These are phyloP conservation scores for Rostratula benghalensis DNA, from an alignment of 2,113 vertebrate species.

Conservation along the genomic window DNA sequence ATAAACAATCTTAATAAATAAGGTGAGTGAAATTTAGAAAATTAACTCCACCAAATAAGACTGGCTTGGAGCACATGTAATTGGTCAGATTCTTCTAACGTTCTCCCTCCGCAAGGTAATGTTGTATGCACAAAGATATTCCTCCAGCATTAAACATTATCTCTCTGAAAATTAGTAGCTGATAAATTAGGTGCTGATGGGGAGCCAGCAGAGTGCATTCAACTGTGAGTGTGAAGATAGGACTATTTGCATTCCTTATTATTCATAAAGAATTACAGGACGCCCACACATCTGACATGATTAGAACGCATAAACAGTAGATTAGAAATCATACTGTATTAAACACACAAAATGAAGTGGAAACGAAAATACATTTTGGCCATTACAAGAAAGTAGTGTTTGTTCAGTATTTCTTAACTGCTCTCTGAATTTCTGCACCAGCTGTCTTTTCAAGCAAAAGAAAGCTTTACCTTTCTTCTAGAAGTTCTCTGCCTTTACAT, in stretches of 20 bases:
- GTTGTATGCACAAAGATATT: constrained; percentile 45
- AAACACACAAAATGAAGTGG: constrained; percentile 42
- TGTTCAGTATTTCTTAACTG: constrained; percentile 35
- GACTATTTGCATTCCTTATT: constrained; percentile 64
- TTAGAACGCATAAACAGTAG: constrained; percentile 47
- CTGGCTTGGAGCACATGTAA: not conserved
- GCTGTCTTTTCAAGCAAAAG: not conserved
- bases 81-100: constrained; percentile 17
- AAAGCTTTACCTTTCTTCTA: not conserved
- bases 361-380: constrained; percentile 54
- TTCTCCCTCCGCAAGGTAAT: constrained; percentile 18
- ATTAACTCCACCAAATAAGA: not conserved
- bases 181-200: constrained; percentile 70
- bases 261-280: constrained; percentile 58
- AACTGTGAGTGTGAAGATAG: constrained; percentile 63
- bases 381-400: constrained; percentile 43
- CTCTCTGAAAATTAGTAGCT: constrained; percentile 64
- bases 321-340: constrained; percentile 61
- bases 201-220: constrained; percentile 60
- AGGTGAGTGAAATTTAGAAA: constrained; percentile 43
- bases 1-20: constrained; percentile 45
- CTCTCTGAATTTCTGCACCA: not conserved
- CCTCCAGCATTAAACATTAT: constrained; percentile 37
- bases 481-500: not conserved
- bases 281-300: constrained; percentile 66